phyloP scores from a whole-genome alignment of 2,888 invertebrate genomes.

The Tipula lateralis region DNA sequence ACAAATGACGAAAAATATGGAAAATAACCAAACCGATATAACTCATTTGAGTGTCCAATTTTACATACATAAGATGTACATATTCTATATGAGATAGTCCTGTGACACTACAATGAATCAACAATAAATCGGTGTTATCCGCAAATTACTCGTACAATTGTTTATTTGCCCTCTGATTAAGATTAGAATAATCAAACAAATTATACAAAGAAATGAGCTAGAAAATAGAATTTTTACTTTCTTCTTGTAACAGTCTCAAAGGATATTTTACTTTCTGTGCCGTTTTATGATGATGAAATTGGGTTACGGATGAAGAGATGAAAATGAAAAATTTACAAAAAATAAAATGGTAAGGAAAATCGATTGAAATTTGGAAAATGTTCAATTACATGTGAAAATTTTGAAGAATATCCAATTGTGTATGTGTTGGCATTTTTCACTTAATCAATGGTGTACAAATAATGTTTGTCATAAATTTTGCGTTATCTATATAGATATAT shows the following conservation, averaged over 20 bases:
- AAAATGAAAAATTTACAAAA: background rate
- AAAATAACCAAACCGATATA: too few species aligned
- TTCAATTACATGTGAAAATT: background rate
- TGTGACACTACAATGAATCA: background rate
- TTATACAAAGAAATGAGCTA: background rate
- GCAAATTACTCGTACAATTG: background rate
- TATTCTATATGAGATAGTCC: too few species aligned
- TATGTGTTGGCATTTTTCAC: background rate
- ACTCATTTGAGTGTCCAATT: too few species aligned
- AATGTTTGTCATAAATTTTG: background rate
- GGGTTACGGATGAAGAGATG: background rate
- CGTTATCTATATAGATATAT: background rate
- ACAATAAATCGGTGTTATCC: background rate
- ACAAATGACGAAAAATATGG: too few species aligned
- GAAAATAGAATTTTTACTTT: background rate
- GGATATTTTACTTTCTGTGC: background rate
- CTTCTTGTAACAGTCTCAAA: background rate
- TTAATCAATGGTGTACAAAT: slow-evolving; percentile 11
- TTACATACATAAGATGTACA: too few species aligned
- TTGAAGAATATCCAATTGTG: background rate
- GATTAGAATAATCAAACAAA: background rate
- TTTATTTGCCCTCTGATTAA: background rate
- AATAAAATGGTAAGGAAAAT: background rate
- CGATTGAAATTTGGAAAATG: background rate
- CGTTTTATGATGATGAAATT: background rate